These are phyloP conservation scores for Drosophila nasuta DNA, from an alignment of 1,140 invertebrate genomes.

Conservation along the genomic window DNA sequence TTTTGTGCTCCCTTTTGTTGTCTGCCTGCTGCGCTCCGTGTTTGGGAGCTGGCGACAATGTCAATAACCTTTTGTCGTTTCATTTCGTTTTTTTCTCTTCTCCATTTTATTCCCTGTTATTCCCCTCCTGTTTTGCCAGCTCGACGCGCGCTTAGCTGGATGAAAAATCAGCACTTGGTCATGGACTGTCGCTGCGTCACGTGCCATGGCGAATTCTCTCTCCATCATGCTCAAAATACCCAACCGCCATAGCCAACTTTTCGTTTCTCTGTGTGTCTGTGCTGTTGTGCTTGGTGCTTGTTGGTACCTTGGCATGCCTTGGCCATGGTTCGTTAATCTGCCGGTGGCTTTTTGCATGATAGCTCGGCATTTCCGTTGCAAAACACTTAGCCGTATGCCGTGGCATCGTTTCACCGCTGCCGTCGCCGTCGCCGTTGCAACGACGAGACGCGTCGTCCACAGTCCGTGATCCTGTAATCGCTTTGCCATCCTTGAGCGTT, in stretches of 20 bases:
- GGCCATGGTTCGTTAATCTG: constrained; percentile 83
- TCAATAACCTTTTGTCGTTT: constrained; percentile 77
- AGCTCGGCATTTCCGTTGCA: constrained; percentile 81
- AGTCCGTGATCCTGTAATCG: constrained; percentile 68
- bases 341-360: constrained; percentile 82
- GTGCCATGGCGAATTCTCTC: constrained; percentile 55
- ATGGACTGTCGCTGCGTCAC: constrained; percentile 81
- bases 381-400: constrained; percentile 77
- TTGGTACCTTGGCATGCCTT: constrained; percentile 64
- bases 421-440: too few relatives aligned
- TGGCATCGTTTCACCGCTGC: neutral
- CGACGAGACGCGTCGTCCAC: neutral
- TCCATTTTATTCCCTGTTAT: constrained; percentile 5
- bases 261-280: constrained; percentile 4
- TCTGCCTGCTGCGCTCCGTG: constrained; percentile 28
- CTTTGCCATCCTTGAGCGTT: constrained; percentile 63
- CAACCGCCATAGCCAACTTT: neutral
- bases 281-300: neutral
- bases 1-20: constrained; percentile 29
- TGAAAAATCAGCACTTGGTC: constrained; percentile 82
- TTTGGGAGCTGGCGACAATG: constrained; percentile 59
- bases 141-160: constrained; percentile 50
- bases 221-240: neutral
- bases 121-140: constrained; percentile 10
- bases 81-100: constrained; percentile 12